Base-by-base conservation (phyloP, 2,888 invertebrate genomes). In the Netelia fuscicornis region DNA sequence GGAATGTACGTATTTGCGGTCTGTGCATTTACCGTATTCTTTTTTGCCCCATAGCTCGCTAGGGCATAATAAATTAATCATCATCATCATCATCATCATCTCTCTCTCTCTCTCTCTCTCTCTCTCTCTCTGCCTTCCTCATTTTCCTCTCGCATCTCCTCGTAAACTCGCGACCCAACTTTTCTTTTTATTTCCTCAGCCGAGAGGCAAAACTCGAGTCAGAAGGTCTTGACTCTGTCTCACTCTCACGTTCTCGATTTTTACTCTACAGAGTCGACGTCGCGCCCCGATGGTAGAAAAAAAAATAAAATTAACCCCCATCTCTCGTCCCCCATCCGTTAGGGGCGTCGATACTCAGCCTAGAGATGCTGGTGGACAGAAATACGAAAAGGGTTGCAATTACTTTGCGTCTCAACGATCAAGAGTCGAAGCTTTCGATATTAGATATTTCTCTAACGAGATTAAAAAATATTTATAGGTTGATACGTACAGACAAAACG, bases 161-260 rank as follows among this genome's bases (percentile, higher is more conserved):
- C 56, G 17, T 42, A 68, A 77, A 30, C 77, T 77, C 77, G 67
- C 77, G 48, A 30, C 5, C 11, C 25, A 58, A 67, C 77, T 77
- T 68, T 77, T 77, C 58, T 68, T 60, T 77, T 68, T 68, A 77
- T 58, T 48, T 48, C 25, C 67, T 68, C 68, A 77, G 67, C 58
- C 68, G 58, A 23, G 58, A 52, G 71, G 75, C 60, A 42, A 80
- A 71, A 17, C 65, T 54, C 48, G 60, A 65, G 64, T 42, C 25
- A 20, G 60, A 72, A 62, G 60, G 42, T n/a, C 44, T 58, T 17
- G 13, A 17, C 58, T 13, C 58, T 58, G 42, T 13, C 48, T 48
- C 48, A 13, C 13, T 48, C 48, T 48, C 48, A 1, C 11, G 10
- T 13, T 13, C 48, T 54, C 17, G 30, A 30, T 37, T 77, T 77